Conservation (phyloP, 64 coral and sea anemone genomes). For the Trachythela sp. region DNA sequence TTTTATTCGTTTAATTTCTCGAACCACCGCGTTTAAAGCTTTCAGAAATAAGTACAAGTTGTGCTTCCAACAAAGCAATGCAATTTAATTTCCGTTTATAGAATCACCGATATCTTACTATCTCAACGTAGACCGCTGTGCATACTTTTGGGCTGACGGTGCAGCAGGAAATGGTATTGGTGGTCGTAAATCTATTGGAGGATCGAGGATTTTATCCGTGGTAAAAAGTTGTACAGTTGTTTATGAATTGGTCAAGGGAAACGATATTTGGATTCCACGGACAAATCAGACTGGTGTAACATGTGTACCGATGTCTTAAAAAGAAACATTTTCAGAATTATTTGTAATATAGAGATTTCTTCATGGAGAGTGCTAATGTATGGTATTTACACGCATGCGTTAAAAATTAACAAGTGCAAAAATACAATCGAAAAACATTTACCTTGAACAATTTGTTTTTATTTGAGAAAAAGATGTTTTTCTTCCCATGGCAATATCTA, state of each 20-base stretch:
- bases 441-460: too few relatives aligned
- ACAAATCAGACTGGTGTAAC: background rate
- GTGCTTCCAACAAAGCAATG: background rate
- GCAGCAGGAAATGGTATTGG: constrained; percentile 6
- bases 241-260: background rate
- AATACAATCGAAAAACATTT: too few relatives aligned
- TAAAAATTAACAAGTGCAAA: too few relatives aligned
- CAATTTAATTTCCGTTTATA: background rate
- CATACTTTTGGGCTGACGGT: background rate
- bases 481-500: too few relatives aligned
- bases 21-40: background rate
- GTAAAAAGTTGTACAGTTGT: background rate
- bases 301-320: background rate
- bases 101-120: background rate
- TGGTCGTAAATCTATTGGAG: background rate
- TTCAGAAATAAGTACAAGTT: background rate
- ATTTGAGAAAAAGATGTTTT: too few relatives aligned
- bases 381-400: too few relatives aligned
- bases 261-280: background rate
- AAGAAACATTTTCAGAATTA: too few relatives aligned
- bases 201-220: background rate
- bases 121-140: background rate
- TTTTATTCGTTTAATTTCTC: too few relatives aligned
- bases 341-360: too few relatives aligned
- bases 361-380: too few relatives aligned